Base-by-base conservation (phyloP, 2,797 vertebrate species). In the Podarcis siculus region DNA sequence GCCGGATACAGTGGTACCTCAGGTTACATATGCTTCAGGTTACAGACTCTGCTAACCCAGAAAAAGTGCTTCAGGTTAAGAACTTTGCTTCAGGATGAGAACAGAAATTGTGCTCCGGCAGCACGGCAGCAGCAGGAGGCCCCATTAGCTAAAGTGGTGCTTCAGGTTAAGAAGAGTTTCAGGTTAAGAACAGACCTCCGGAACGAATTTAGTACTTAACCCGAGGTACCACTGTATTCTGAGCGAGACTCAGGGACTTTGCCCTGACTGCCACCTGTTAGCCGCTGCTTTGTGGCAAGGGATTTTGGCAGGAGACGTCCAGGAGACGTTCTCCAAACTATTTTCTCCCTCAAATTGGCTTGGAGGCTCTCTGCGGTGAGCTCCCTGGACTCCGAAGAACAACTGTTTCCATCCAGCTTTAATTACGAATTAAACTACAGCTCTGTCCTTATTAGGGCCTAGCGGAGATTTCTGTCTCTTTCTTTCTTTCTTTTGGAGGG, bases 391-490 rank as follows among this genome's bases (percentile, higher is more conserved):
- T 45, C 35, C 32, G 90, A 94, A 95, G 91, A 86, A 91, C 91
- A 93, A 95, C 95, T 87, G 82, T 94, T 95, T 94, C 90, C 91
- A 90, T 81, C 92, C 92, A 81, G 86, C 0, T 91, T 75, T 92
- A 94, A 95, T 95, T 94, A 94, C 79, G 88, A 95, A 94, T 94
- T 94, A 94, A 64, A 90, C 87, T 67, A 77, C 79, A 81, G 94
- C 90, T 89, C 89, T 71, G 93, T 96, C 96, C 96, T 95, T 93
- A 96, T 97, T 96, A 97, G 95, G 95, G 94, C 91, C 95, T 96
- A 95, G 95, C 95, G 92, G 96, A 95, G 96, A 96, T 94, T 94
- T 94, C 49, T 15, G 1, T 49, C 10, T 49, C 45, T 49, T 49
- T 49, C 45, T 49, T 0, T 55, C 49, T 55, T 13, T 15, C 49